Base-by-base conservation (phyloP, 2,888 invertebrate species). In the Clepsis dumicolana region DNA sequence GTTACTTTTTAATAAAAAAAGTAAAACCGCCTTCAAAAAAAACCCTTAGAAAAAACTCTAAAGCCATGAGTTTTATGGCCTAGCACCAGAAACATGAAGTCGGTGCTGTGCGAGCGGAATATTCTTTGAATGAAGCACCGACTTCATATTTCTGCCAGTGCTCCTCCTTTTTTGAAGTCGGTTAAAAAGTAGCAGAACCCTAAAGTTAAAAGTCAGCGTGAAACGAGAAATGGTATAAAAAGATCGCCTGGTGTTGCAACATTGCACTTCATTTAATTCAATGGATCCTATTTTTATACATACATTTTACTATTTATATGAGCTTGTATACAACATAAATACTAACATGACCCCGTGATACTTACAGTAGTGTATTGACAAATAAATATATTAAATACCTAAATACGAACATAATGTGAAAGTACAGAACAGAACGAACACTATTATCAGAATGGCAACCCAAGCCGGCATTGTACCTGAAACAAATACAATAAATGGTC, bases 381-480 rank as follows among this genome's bases (percentile, higher is more conserved):
- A 67, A 69, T 72, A 72, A 73, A 72, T 71, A 68, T 59, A 71
- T 77, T 93, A 96, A 87, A 98, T 96, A 80, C 96, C 97, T 85
- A 98, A 83, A 89, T 96, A 98, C 76, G 97, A 97, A 93, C 98
- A 98, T 76, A 97, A 82, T 72, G 96, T 91, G 91, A 98, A 98
- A 70, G 97, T 96, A 80, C 96, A 94, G 86, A 97, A 96, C 70
- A 98, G 94, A 74, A 96, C 96, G 75, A 96, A 87, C 71, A 97
- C 91, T 75, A 98, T 96, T 62, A 97, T 93, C 72, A 96, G 77
- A 70, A 97, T 94, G 78, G 97, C 97, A 72, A 97, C 87, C 97
- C 97, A 97, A 72, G 96, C 95, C 70, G 98, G 97, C 80, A 98
- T 94, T 64, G 96, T 96, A 90, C 95, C 97, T 98, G 94, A 59